Evolutionary conservation across 2,888 invertebrate genomes (phyloP), one percentile per base, ranked within the genome.

Genomic region (Andrena marginata): DNA sequence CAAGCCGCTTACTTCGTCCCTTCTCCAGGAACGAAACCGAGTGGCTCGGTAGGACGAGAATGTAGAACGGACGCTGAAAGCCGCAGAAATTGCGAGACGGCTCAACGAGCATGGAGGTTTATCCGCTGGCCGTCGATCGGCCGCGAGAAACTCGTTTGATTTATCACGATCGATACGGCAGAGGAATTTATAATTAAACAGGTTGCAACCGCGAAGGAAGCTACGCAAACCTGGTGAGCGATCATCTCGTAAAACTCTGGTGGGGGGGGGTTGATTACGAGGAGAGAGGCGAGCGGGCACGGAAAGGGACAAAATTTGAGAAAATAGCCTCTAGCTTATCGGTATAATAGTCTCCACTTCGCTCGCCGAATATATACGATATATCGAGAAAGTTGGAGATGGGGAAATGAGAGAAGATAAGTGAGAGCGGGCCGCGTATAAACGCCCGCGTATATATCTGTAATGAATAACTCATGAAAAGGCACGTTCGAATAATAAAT

Each of bases 401-500:
- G 67, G 69, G 67, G 54, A 80, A 80, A 65, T 35, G 77, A 67
- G 54, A 10, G 67, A 67, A 68, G 62, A 68, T 67, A 71, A 62
- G 65, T 48, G 72, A 68, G 67, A 51, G 63, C 49, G 63, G 56
- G 70, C 67, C 67, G 65, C 65, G 77, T 72, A 64, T 72, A 65
- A 69, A 56, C 62, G 20, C 51, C 51, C 5, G 35, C 31, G 33
- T 51, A 23, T 31, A 49, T 49, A 29, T 56, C 10, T 10, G 56
- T 35, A 31, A 60, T 68, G 77, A 80, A 80, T 80, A 77, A 80
- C 71, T 80, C 71, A 77, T 72, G 60, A 56, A 56, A 62, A 72
- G 54, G 62, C 80, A 56, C 80, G 77, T 80, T 76, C 26, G 64
- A 70, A 76, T 70, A 77, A 71, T 71, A 80, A 80, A 77, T 68